phyloP scores from a whole-genome alignment of 1,140 invertebrate species.

The Wasmannia auropunctata region DNA sequence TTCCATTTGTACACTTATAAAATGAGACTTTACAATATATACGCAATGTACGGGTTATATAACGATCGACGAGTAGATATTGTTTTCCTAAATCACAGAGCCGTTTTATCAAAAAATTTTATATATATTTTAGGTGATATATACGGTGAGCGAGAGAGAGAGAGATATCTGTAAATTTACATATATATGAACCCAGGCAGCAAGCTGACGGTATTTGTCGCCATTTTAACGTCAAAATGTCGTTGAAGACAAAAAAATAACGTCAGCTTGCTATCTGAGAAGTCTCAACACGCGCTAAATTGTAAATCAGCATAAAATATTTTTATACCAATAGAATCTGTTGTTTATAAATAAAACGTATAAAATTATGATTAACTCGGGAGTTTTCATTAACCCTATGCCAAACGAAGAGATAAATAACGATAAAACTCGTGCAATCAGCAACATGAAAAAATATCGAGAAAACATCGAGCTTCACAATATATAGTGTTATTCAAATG shows the following conservation, averaged over 20 bases:
- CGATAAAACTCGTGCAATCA: neutral
- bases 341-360: constrained; percentile 39
- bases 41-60: neutral
- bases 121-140: neutral
- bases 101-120: neutral
- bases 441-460: neutral
- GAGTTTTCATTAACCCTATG: constrained; percentile 18
- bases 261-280: too few species aligned
- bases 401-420: neutral
- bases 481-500: too few species aligned
- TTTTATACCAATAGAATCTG: constrained; percentile 9
- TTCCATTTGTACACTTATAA: neutral
- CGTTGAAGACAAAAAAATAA: too few species aligned
- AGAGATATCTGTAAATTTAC: neutral
- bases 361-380: neutral
- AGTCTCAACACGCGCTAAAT: neutral
- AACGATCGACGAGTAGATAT: neutral
- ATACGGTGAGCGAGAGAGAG: neutral
- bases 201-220: too few species aligned
- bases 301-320: neutral
- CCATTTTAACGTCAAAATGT: too few species aligned
- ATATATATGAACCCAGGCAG: neutral
- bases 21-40: neutral
- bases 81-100: neutral
- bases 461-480: too few species aligned